Evolutionary conservation across 2,888 invertebrate genomes (phyloP).

Genomic region (Dryococelus australis): DNA sequence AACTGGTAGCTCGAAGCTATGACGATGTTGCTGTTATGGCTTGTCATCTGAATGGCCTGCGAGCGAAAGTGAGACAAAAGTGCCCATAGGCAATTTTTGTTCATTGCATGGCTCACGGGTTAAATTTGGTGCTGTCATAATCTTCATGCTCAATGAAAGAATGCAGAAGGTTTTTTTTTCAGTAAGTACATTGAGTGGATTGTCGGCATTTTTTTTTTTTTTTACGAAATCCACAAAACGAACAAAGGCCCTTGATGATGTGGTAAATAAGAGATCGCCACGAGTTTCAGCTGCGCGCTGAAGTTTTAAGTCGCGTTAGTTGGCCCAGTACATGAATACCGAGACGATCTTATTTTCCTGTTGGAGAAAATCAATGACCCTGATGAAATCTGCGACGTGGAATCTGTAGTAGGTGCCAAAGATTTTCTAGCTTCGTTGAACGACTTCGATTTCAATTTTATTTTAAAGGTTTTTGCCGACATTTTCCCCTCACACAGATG

Average conservation of each 20-base stretch:
- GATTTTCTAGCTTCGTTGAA: not conserved
- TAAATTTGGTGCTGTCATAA: too few species aligned
- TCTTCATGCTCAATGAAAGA: too few species aligned
- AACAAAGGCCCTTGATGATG: conserved; percentile 5
- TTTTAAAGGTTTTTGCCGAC: not conserved
- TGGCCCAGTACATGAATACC: not conserved
- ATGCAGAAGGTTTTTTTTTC: not conserved
- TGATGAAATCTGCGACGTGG: not conserved
- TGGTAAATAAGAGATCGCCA: too few species aligned
- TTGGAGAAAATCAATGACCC: not conserved
- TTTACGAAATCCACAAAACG: not conserved
- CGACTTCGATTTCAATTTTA: too few species aligned
- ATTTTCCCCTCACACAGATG: not conserved
- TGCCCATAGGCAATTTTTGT: not conserved
- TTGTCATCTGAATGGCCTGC: not conserved
- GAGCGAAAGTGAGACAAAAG: not conserved
- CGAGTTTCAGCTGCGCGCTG: not conserved
- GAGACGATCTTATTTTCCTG: not conserved
- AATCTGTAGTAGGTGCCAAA: not conserved
- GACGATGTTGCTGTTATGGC: not conserved
- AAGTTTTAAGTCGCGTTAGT: not conserved
- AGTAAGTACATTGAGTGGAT: not conserved
- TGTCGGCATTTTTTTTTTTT: not conserved
- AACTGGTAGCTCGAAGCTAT: not conserved
- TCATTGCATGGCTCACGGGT: too few species aligned